Conservation (phyloP, 2,888 invertebrate genomes). For the Drosophila multiciliata region DNA sequence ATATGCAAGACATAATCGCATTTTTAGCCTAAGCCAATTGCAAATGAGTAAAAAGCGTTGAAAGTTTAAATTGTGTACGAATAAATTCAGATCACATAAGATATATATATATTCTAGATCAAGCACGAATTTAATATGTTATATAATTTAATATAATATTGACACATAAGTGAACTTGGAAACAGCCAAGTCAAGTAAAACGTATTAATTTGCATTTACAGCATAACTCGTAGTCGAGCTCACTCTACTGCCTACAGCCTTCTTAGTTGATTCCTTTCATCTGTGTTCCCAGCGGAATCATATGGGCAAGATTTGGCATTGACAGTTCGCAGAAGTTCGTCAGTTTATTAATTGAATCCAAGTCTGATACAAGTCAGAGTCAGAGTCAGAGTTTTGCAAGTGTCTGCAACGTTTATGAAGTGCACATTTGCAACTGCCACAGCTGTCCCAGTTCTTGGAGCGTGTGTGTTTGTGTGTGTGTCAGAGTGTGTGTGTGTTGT, state of each 20-base stretch:
- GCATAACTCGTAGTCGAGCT: background rate
- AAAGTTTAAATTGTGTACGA: background rate
- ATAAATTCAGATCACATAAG: background rate
- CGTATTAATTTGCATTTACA: background rate
- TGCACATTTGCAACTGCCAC: conserved; percentile 3
- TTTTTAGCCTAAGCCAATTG: background rate
- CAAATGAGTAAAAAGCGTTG: no score
- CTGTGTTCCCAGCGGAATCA: background rate
- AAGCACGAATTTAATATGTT: no score
- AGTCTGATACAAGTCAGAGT: conserved; percentile 12
- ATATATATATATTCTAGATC: background rate
- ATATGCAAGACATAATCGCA: background rate
- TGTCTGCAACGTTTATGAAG: conserved; percentile 14
- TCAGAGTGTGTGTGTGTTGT: background rate
- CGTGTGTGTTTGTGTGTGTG: background rate
- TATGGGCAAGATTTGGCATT: background rate
- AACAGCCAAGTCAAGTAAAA: background rate
- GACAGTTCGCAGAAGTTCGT: conserved; percentile 10
- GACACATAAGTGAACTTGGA: background rate
- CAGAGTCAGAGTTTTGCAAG: conserved; percentile 11
- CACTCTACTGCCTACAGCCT: background rate
- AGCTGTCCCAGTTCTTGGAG: background rate
- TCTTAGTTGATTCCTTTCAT: background rate
- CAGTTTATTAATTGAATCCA: conserved; percentile 31
- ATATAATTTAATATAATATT: background rate